Percentiles rank a stretch among this genome's conserved stretches.
Evolutionary conservation across 2,888 invertebrate genomes (phyloP).

Genomic region (Teinopalpus imperialis): DNA sequence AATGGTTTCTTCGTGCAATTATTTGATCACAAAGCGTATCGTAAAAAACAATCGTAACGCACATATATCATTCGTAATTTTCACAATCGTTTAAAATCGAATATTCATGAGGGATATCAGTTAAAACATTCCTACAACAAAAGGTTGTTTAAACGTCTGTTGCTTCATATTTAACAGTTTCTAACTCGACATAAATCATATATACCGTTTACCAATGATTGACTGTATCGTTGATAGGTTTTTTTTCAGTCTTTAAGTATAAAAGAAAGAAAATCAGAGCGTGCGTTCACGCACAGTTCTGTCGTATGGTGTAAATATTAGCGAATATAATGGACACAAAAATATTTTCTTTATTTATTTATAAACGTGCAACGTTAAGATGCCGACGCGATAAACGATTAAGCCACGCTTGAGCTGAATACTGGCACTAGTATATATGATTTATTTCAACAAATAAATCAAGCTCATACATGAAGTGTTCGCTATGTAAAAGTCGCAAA

Average conservation of each 20-base stretch:
- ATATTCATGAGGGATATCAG: constrained; percentile 21
- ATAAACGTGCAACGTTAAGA: too few species aligned
- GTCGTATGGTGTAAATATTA: neutral
- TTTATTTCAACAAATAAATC: too few species aligned
- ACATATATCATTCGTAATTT: constrained; percentile 4
- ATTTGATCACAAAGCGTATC: neutral
- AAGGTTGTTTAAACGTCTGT: constrained; percentile 2
- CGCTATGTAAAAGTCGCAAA: too few species aligned
- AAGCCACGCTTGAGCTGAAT: too few species aligned
- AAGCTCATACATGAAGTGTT: too few species aligned
- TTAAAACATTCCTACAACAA: constrained; percentile 14
- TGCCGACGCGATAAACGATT: too few species aligned
- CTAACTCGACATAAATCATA: constrained; percentile 1
- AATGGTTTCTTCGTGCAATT: too few species aligned
- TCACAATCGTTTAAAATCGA: constrained; percentile 12
- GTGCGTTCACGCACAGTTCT: constrained; percentile 7
- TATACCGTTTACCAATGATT: constrained; percentile 5
- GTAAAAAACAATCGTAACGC: constrained; percentile 1
- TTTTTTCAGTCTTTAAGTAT: too few species aligned
- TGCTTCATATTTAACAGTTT: constrained; percentile 9
- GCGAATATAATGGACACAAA: neutral
- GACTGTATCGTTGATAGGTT: constrained; percentile 11
- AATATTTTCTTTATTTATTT: too few species aligned
- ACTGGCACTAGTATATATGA: too few species aligned
- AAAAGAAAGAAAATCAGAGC: too few species aligned